A percentile compares a stretch with the other conserved stretches of the same genome.
phyloP scores from a whole-genome alignment of 2,888 invertebrate genomes.

The Drosophila melanosoma region DNA sequence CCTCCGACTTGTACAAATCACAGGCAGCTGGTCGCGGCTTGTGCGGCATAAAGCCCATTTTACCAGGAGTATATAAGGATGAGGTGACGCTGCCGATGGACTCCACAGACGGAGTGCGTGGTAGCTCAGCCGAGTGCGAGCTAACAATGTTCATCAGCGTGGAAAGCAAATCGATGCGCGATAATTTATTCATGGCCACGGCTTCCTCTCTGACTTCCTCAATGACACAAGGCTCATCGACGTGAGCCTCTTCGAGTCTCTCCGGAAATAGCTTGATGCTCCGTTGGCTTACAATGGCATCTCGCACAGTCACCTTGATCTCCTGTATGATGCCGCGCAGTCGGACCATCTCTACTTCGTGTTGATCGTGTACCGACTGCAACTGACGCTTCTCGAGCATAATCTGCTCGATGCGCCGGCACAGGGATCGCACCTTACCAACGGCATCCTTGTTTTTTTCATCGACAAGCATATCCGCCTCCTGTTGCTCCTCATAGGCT shows the following conservation, averaged over 20 bases:
- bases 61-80: slow-evolving; percentile 88
- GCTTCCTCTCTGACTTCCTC: slow-evolving; percentile 61
- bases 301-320: slow-evolving; percentile 87
- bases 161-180: slow-evolving; percentile 87
- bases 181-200: slow-evolving; percentile 84
- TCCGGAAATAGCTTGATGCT: slow-evolving; percentile 51
- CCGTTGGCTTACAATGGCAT: slow-evolving; percentile 85
- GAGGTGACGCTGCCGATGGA: slow-evolving; percentile 78
- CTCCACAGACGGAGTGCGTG: slow-evolving; percentile 81
- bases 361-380: slow-evolving; percentile 83
- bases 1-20: slow-evolving; percentile 78
- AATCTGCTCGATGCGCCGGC: slow-evolving; percentile 77
- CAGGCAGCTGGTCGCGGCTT: slow-evolving; percentile 68
- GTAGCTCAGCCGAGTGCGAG: slow-evolving; percentile 71
- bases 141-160: slow-evolving; percentile 85
- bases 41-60: slow-evolving; percentile 89
- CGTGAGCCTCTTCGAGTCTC: slow-evolving; percentile 42
- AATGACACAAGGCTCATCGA: slow-evolving; percentile 58
- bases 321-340: slow-evolving; percentile 87
- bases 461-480: slow-evolving; percentile 82
- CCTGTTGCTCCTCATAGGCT: slow-evolving; percentile 84
- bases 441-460: slow-evolving; percentile 85
- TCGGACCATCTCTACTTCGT: slow-evolving; percentile 86
- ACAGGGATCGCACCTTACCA: slow-evolving; percentile 86
- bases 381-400: slow-evolving; percentile 77